A percentile compares a stretch with the other conserved stretches of the same genome.
Conservation (phyloP, 1,140 invertebrate genomes). For the Diuraphis noxia region DNA sequence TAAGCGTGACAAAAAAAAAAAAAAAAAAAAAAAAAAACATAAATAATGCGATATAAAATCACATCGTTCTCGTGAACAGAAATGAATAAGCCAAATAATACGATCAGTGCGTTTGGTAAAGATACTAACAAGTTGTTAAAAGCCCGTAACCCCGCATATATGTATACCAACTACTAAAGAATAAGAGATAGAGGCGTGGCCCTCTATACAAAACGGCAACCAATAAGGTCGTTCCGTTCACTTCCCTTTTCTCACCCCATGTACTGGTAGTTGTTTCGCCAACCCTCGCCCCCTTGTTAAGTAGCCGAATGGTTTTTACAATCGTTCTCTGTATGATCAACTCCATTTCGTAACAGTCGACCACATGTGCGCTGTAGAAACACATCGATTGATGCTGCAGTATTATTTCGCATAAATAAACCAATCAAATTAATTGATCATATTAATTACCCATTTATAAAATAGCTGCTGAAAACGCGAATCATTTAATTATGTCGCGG, state of each 20-base stretch:
- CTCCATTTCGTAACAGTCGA: slow-evolving; percentile 11
- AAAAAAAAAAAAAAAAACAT: background rate
- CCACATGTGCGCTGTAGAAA: slow-evolving; percentile 9
- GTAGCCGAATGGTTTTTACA: background rate
- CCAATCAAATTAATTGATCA: background rate
- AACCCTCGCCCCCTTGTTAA: background rate
- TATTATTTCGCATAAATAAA: background rate
- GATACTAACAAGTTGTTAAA: slow-evolving; percentile 52
- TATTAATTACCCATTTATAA: background rate
- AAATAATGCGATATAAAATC: slow-evolving; percentile 34
- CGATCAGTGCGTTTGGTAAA: slow-evolving; percentile 8
- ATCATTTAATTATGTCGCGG: background rate
- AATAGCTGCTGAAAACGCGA: background rate
- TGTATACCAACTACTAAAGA: background rate
- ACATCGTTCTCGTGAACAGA: slow-evolving; percentile 25
- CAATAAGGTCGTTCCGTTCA: slow-evolving; percentile 41
- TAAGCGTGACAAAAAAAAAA: background rate
- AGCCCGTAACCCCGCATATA: slow-evolving; percentile 16
- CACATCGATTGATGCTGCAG: background rate
- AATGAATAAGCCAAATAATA: slow-evolving; percentile 38
- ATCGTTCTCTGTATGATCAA: slow-evolving; percentile 1
- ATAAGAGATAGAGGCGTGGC: slow-evolving; percentile 34
- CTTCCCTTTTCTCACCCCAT: slow-evolving; percentile 25
- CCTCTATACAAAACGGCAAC: background rate
- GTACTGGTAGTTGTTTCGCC: background rate